Evolutionary conservation across 2,888 invertebrate species (phyloP).

Genomic region (Parasteatoda lunata): DNA sequence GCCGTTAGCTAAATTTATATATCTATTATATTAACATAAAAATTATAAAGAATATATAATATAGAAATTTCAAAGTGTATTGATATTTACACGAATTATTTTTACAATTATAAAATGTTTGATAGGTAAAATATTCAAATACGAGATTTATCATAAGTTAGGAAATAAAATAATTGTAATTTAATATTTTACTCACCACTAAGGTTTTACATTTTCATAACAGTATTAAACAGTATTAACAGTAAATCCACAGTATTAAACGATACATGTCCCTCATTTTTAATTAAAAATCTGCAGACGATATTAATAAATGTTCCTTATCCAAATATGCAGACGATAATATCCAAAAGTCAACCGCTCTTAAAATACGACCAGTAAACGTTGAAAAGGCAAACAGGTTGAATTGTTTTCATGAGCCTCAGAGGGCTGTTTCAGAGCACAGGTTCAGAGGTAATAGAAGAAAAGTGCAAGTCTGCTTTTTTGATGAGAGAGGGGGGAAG

Average conservation of each 20-base stretch:
- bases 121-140: too few species aligned
- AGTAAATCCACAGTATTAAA: neutral
- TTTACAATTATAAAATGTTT: too few species aligned
- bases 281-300: neutral
- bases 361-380: too few species aligned
- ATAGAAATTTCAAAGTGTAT: too few species aligned
- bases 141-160: too few species aligned
- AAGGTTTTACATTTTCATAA: too few species aligned
- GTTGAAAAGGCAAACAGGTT: neutral
- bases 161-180: too few species aligned
- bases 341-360: neutral
- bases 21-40: too few species aligned
- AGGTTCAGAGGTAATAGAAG: neutral
- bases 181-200: too few species aligned
- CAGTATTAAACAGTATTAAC: neutral
- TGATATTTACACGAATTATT: too few species aligned
- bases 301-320: neutral
- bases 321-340: neutral
- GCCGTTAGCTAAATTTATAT: too few species aligned
- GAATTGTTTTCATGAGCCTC: neutral
- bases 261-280: neutral
- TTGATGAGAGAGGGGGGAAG: neutral
- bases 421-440: neutral
- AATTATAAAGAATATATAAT: too few species aligned
- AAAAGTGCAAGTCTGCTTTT: constrained; percentile 1